A percentile compares a stretch with the other conserved stretches of the same genome.
These are phyloP conservation scores for Acrocephalus kingi DNA, from an alignment of 2,113 vertebrate species.

Conservation along the genomic window DNA sequence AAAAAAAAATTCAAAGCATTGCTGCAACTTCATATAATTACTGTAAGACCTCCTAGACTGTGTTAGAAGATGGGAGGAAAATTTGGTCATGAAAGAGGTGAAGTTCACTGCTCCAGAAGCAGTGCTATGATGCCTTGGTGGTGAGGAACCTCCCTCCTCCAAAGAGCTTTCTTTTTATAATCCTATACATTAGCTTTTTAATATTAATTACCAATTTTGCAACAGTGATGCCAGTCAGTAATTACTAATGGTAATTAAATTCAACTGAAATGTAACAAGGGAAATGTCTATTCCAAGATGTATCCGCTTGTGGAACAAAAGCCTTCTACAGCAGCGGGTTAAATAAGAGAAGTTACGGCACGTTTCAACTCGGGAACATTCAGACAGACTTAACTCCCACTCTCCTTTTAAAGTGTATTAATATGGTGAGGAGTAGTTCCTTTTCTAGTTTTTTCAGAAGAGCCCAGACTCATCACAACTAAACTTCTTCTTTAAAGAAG, in stretches of 20 bases:
- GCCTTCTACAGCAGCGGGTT: neutral
- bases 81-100: neutral
- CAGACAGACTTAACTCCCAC: neutral
- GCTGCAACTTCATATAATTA: neutral
- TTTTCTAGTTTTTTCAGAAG: neutral
- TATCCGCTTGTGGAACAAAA: neutral
- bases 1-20: neutral
- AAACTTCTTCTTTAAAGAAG: neutral
- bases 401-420: neutral
- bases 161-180: neutral
- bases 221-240: neutral
- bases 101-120: neutral
- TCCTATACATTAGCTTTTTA: neutral
- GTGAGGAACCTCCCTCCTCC: neutral
- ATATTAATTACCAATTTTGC: neutral
- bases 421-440: neutral
- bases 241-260: neutral
- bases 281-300: neutral
- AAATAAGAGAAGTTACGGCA: neutral
- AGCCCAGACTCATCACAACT: neutral
- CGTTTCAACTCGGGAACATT: neutral
- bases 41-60: neutral
- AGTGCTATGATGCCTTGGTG: neutral
- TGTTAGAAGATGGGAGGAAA: neutral
- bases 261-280: neutral